phyloP scores from a whole-genome alignment of 2,113 vertebrate species.

The Cynocephalus volans region DNA sequence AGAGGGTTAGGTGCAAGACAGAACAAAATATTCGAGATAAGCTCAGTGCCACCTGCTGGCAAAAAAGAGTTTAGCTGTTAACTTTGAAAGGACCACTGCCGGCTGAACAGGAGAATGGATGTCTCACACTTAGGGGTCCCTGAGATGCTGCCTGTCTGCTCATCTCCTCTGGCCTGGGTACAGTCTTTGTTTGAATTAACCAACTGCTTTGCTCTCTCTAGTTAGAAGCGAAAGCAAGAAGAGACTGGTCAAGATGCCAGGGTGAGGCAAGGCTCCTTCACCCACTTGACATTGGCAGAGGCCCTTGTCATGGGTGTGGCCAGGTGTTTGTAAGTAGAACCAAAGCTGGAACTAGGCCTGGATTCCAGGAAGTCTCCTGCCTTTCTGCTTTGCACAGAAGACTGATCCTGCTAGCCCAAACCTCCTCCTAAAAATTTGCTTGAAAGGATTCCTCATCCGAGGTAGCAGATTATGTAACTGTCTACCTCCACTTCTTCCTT shows the following conservation, averaged over 20 bases:
- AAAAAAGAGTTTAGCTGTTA: not conserved
- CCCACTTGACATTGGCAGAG: not conserved
- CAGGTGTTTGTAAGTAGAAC: not conserved
- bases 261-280: not conserved
- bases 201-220: not conserved
- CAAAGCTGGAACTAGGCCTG: not conserved
- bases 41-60: conserved; percentile 40
- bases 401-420: not conserved
- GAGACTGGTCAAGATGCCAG: not conserved
- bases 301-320: not conserved
- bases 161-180: not conserved
- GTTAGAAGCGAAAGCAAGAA: not conserved
- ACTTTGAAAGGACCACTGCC: not conserved
- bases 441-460: not conserved
- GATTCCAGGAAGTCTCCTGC: not conserved
- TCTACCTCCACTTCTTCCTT: not conserved
- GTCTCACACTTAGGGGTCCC: not conserved
- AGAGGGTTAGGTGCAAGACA: not conserved
- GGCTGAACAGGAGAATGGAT: not conserved
- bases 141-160: too few relatives aligned
- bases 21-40: not conserved
- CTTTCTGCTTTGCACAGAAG: not conserved
- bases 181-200: not conserved
- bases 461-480: not conserved
- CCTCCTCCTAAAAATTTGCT: not conserved